These are phyloP conservation scores for Aplysina aerophoba DNA, from an alignment of 37 sponge, comb jelly and placozoan genomes.

Conservation along the genomic window DNA sequence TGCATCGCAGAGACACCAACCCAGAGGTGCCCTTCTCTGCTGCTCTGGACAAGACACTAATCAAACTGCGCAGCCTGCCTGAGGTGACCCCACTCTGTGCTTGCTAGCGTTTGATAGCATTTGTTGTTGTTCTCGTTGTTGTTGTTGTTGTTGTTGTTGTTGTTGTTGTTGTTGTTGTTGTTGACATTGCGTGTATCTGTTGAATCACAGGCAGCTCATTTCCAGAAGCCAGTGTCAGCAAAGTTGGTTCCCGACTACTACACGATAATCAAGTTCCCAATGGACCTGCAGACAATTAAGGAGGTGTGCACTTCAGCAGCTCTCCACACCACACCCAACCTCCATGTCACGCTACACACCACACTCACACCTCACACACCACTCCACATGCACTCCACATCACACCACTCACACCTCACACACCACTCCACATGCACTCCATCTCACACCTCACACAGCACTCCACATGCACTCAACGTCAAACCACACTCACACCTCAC, in stretches of 20 bases:
- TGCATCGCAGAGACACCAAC: constrained; percentile 67
- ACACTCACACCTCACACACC: too few relatives aligned
- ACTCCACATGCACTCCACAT: neutral
- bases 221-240: constrained; percentile 89
- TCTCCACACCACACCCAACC: neutral
- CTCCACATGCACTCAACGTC: too few relatives aligned
- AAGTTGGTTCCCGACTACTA: constrained; percentile 96
- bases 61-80: constrained; percentile 61
- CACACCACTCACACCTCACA: too few relatives aligned
- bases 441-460: too few relatives aligned
- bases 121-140: neutral
- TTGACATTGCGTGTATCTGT: neutral
- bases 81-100: constrained; percentile 46
- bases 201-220: constrained; percentile 66
- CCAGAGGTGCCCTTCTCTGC: constrained; percentile 81
- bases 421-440: neutral
- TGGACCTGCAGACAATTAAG: constrained; percentile 98
- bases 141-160: neutral
- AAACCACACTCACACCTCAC: too few relatives aligned
- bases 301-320: constrained; percentile 46
- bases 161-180: neutral
- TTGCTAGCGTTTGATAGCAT: neutral
- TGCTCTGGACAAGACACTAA: constrained; percentile 69
- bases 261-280: constrained; percentile 89
- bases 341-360: too few relatives aligned